Conservation (phyloP, 2,797 vertebrate genomes). For the Schizopygopsis pylzovi region DNA sequence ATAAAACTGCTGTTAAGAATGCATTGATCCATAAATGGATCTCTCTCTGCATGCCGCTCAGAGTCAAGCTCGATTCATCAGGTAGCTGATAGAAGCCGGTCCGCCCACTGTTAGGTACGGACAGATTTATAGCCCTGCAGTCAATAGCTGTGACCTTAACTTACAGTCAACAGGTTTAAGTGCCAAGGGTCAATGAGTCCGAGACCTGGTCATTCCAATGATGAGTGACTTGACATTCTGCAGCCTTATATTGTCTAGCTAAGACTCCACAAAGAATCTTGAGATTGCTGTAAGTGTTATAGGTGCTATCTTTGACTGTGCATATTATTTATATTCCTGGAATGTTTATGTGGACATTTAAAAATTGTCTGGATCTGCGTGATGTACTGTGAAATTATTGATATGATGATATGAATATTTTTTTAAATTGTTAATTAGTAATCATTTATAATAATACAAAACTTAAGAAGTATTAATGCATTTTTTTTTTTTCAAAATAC, state of each 20-base stretch:
- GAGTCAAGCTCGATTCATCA: constrained; percentile 34
- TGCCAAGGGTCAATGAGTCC: constrained; percentile 47
- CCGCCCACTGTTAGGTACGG: background rate
- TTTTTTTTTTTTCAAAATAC: background rate
- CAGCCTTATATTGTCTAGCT: background rate
- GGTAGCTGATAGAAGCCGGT: constrained; percentile 17
- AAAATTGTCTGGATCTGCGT: background rate
- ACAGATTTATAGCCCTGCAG: constrained; percentile 40
- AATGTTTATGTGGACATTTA: background rate
- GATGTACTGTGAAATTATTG: background rate
- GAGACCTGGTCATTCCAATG: constrained; percentile 6
- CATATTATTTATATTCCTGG: background rate
- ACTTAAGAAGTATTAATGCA: background rate
- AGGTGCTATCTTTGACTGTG: background rate
- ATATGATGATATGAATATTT: background rate
- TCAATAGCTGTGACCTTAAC: constrained; percentile 38
- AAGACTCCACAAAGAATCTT: background rate
- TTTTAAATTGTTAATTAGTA: background rate
- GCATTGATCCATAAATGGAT: constrained; percentile 36
- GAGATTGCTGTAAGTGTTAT: background rate
- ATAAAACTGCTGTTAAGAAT: constrained; percentile 4
- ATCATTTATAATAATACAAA: background rate
- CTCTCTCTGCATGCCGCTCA: background rate
- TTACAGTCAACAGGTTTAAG: constrained; percentile 49
- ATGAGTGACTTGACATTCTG: background rate